These are phyloP conservation scores for Danio kyathit DNA, from an alignment of 2,797 vertebrate genomes.

Conservation along the genomic window DNA sequence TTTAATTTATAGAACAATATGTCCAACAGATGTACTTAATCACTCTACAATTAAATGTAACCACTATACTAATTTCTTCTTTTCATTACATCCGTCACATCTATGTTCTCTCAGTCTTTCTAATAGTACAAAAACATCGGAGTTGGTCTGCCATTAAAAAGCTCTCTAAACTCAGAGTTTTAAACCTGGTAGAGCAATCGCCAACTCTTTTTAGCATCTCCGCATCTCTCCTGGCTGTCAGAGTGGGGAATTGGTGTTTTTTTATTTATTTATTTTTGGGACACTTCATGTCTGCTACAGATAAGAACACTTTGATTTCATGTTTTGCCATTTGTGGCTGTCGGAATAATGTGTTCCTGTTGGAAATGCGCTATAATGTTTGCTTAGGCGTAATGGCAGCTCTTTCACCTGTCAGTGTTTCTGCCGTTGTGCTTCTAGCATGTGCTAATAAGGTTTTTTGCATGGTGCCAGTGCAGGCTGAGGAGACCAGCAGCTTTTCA, in stretches of 20 bases:
- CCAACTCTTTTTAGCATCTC: conserved; percentile 36
- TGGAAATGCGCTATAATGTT: conserved; percentile 41
- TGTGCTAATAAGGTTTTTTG: conserved; percentile 29
- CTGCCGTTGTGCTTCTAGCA: not conserved
- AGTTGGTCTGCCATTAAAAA: conserved; percentile 13
- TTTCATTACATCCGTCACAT: conserved; percentile 5
- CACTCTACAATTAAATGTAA: not conserved
- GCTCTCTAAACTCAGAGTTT: not conserved
- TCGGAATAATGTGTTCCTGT: conserved; percentile 6
- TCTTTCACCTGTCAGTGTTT: conserved; percentile 39
- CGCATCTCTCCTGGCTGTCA: conserved; percentile 15
- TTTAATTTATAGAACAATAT: not conserved
- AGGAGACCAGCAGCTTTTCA: conserved; percentile 13
- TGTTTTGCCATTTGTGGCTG: conserved; percentile 18
- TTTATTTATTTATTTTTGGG: not conserved
- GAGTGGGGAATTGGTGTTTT: not conserved
- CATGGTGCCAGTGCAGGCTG: conserved; percentile 3
- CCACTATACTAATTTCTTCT: not conserved
- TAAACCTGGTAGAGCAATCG: conserved; percentile 33
- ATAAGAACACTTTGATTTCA: conserved; percentile 32
- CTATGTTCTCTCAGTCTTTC: not conserved
- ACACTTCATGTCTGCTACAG: conserved; percentile 24
- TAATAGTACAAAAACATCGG: conserved; percentile 12
- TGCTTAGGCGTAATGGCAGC: conserved; percentile 38
- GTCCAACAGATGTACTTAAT: not conserved